Evolutionary conservation across 1,140 invertebrate genomes (phyloP).

Genomic region (Lepidurus apus): DNA sequence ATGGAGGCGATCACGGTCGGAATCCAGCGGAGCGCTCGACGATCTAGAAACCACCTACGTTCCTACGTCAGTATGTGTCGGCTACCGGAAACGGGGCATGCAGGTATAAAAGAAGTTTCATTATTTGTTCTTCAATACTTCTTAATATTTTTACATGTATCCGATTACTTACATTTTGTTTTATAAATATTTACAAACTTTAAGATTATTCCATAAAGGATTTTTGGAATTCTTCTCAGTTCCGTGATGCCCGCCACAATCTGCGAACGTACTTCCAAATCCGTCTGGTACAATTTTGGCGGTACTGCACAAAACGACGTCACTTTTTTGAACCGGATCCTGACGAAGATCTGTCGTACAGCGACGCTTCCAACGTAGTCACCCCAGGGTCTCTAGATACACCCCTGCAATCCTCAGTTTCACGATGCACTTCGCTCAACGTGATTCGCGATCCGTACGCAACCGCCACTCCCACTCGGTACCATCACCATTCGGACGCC

Average conservation of each 20-base stretch:
- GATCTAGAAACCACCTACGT: constrained; percentile 66
- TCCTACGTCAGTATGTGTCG: constrained; percentile 40
- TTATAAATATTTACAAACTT: too few species aligned
- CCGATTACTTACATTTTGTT: too few species aligned
- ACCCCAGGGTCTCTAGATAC: constrained; percentile 81
- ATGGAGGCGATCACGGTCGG: constrained; percentile 60
- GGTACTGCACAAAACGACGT: not conserved
- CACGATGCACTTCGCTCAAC: constrained; percentile 74
- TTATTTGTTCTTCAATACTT: not conserved
- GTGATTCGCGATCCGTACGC: constrained; percentile 56
- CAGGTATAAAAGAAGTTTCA: not conserved
- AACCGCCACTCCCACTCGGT: constrained; percentile 23
- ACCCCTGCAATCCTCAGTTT: constrained; percentile 68
- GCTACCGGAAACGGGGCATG: constrained; percentile 36
- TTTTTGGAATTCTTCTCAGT: not conserved
- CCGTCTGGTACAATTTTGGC: not conserved
- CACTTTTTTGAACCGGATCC: constrained; percentile 37
- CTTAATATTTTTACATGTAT: too few species aligned
- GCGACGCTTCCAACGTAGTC: constrained; percentile 39
- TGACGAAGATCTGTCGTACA: constrained; percentile 41
- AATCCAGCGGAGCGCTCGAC: constrained; percentile 56
- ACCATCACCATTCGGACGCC: constrained; percentile 38
- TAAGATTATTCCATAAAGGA: not conserved
- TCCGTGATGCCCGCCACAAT: not conserved
- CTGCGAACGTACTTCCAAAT: constrained; percentile 11